Evolutionary conservation across 2,888 invertebrate genomes (phyloP).

Genomic region (Neocrepidodera transversa): DNA sequence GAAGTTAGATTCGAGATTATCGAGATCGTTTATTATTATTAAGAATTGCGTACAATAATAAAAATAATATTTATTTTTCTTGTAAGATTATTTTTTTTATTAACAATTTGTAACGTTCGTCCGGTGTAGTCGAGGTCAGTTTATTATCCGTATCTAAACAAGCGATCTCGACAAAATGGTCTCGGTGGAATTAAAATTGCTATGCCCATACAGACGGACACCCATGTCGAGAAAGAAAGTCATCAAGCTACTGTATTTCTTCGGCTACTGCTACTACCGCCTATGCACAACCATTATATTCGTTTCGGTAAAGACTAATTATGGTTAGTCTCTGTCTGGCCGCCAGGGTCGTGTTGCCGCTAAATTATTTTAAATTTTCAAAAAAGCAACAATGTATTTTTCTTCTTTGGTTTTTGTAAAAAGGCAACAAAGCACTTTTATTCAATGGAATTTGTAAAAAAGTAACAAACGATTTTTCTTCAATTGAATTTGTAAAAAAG

Average conservation of each 20-base stretch:
- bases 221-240: constrained; percentile 7
- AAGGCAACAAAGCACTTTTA: no score
- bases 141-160: background rate
- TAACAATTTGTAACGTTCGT: background rate
- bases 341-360: background rate
- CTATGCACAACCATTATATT: constrained; percentile 6
- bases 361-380: no score
- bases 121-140: background rate
- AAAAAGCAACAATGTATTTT: no score
- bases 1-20: constrained; percentile 9
- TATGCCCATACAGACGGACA: background rate
- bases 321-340: background rate
- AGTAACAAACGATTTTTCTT: no score
- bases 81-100: no score
- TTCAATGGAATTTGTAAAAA: no score
- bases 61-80: no score
- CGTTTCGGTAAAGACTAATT: constrained; percentile 1
- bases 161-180: background rate
- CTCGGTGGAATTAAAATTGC: background rate
- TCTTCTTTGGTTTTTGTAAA: no score
- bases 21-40: no score
- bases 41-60: no score
- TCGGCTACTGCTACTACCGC: background rate
- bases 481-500: no score
- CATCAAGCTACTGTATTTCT: constrained; percentile 7